Base-by-base conservation (phyloP, 2,888 invertebrate genomes). In the Cybosia mesomella region DNA sequence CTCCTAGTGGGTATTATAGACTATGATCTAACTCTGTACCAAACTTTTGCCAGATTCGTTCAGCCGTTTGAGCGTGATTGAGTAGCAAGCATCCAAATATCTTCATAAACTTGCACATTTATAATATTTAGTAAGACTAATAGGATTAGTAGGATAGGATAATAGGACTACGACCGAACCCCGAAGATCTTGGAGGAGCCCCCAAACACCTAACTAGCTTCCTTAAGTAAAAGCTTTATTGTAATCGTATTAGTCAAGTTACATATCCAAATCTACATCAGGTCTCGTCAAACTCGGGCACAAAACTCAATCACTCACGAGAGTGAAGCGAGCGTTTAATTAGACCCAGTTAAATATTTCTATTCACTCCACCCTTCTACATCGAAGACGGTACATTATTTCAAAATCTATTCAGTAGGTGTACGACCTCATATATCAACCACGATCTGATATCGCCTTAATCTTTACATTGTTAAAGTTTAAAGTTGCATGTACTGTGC, bases 351-450 rank as follows among this genome's bases (percentile, higher is more conserved):
- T 79, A 76, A 81, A 79, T 75, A 75, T 77, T 79, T 74, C 71
- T 68, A 78, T 82, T 79, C 72, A 82, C 67, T 73, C 75, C 65
- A 67, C 58, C 34, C 64, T 71, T 67, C 59, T 68, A 68, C 66
- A 58, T 70, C 57, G 67, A 75, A 78, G 66, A 59, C 67, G 66
- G 70, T 83, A 76, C 74, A 75, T 69, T 78, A 81, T 83, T 80
- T 76, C 79, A 74, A 73, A 75, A 81, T 71, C 79, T 78, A 82
- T 83, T 83, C 77, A 80, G 64, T 67, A 75, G 67, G 71, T 72
- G 67, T 70, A 71, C 58, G 58, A 66, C 21, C 63, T 63, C 55
- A 22, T 64, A 62, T 18, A 32, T n/a, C 39, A 53, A 58, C 36
- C 21, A 49, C 36, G 70, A 36, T n/a, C 69, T 32, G 68, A 64